Conservation (phyloP, 2,113 vertebrate species). For the Furnarius figulus region DNA sequence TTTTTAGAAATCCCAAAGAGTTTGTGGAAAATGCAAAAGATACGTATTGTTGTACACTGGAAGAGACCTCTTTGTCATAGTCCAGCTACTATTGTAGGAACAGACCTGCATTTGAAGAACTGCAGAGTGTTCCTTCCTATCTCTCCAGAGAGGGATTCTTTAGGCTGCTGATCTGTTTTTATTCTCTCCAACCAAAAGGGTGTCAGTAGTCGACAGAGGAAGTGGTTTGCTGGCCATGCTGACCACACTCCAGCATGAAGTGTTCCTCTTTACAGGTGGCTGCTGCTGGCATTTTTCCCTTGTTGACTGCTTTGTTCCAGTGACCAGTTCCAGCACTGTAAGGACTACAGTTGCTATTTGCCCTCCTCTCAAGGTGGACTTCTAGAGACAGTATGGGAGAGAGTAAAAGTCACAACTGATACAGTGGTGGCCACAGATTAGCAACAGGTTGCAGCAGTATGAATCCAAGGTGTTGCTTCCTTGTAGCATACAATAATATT, state of each 20-base stretch:
- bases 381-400: background rate
- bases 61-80: background rate
- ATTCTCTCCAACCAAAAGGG: background rate
- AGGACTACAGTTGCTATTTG: background rate
- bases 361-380: background rate
- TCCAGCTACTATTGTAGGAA: background rate
- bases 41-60: background rate
- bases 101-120: background rate
- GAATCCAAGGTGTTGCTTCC: background rate
- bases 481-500: background rate
- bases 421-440: background rate
- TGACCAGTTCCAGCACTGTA: background rate
- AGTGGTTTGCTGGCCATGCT: background rate
- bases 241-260: background rate
- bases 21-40: background rate
- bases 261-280: background rate
- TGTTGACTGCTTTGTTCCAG: background rate
- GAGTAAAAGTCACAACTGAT: background rate
- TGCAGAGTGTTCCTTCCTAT: background rate
- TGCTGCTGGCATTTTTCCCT: background rate
- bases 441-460: background rate
- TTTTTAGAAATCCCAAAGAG: background rate
- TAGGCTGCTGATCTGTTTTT: background rate
- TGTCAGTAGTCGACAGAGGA: background rate
- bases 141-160: background rate